A percentile compares a stretch with the other conserved stretches of the same genome.
Conservation (phyloP, 2,797 vertebrate genomes). For the Glossophaga mutica region DNA sequence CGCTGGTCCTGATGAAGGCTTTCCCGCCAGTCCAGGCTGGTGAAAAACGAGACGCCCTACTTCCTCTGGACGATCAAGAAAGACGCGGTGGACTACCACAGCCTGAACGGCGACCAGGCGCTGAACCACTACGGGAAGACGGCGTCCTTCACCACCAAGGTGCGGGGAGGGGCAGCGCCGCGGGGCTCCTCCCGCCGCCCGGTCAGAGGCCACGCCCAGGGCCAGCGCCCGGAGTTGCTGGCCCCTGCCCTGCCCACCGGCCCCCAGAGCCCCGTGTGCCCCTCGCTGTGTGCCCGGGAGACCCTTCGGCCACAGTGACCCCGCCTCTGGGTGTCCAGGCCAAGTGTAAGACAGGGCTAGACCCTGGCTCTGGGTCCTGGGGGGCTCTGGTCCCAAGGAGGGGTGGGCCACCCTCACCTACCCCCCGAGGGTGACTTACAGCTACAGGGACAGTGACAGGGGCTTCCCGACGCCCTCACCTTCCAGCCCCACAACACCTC, state of each 20-base stretch:
- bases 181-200: neutral
- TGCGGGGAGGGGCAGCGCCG: neutral
- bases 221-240: neutral
- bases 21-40: constrained; percentile 74
- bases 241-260: fast-evolving
- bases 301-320: neutral
- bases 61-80: constrained; percentile 77
- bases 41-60: constrained; percentile 66
- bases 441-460: neutral
- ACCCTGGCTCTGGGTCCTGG: neutral
- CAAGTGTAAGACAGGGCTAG: neutral
- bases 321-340: neutral
- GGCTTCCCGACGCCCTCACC: neutral
- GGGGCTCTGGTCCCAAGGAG: neutral
- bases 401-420: neutral
- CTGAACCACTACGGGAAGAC: constrained; percentile 75
- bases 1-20: neutral
- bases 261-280: neutral
- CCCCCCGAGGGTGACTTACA: neutral
- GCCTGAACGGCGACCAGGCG: constrained; percentile 71
- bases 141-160: constrained; percentile 76
- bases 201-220: neutral
- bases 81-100: constrained; percentile 58
- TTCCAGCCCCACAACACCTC: neutral
- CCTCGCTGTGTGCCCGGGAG: neutral